Base-by-base conservation (phyloP, 2,113 vertebrate genomes). In the Marmota flaviventris region DNA sequence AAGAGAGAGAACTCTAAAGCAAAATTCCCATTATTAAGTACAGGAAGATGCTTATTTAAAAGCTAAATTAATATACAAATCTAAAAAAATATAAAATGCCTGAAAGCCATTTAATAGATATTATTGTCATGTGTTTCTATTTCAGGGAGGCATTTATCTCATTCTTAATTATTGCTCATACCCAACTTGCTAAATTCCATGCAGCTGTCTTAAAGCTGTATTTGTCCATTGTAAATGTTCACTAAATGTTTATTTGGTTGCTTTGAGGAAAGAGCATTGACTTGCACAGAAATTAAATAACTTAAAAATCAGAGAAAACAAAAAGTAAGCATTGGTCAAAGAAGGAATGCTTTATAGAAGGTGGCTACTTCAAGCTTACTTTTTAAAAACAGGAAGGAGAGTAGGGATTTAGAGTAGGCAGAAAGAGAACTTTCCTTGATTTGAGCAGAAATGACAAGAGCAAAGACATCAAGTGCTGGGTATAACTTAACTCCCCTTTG, bases 41-140 rank as follows among this genome's bases (percentile, higher is more conserved):
- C 4, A 22, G 9, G 42, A 95, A 84, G 65, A 75, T 12, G n/a
- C 27, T 85, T 22, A 78, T 70, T 88, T 85, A 67, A 79, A 69
- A 92, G 18, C 70, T 88, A 88, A 84, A 76, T 76, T 63, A 69
- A 37, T 61, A 72, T 87, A 29, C 92, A 27, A 70, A 88, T 58
- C 17, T 42, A 32, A 67, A 67, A 92, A 85, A 42, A 42, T 85
- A 3, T 12, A 37, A 93, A 94, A 87, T 37, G 29, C 11, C 24
- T 51, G 76, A 76, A 45, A 87, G 17, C 37, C 76, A 61, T 67
- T 85, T 11, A 92, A 29, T 48, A 37, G 24, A 39, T 76, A 53
- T 51, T 72, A 73, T 29, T 48, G 51, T n/a, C 27, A 34, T 13
- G 8, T 53, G 16, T 6, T 89, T 96, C 73, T 65, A 24, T 42